Base-by-base conservation (phyloP, 1,140 invertebrate genomes). In the Tribolium madens region DNA sequence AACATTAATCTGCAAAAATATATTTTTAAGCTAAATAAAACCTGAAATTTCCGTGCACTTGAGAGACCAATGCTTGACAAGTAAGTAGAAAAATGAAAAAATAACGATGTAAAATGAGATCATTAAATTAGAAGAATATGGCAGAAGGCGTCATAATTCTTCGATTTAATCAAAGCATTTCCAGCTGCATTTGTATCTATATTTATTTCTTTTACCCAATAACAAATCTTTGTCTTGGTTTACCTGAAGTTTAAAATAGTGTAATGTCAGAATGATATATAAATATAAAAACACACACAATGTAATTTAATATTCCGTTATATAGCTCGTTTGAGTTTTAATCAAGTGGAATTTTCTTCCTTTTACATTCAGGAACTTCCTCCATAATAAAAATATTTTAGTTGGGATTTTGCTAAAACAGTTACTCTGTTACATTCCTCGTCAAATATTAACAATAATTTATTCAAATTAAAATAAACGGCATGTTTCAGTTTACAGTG, bases 1-100 rank as follows among this genome's bases (percentile, higher is more conserved):
- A 72, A 72, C 70, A 72, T 72, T 72, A 72, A 72, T 72, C 70
- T 52, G 50, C 42, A 48, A 14, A 70, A 72, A 72, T 31, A 72
- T 50, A 52, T 47, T 52, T 46, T 18, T 33, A 14, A 14, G 12
- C 69, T 50, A 50, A 72, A 72, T 72, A 72, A 72, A 71, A 72
- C 47, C 18, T 5, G 13, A 50, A n/a, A 48, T 71, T 71, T 48
- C 21, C 13, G 46, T 72, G 7, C 57, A 64, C 52, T 64, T 64
- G 12, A 2, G n/a, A 10, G 21, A 60, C 17, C 53, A 60, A 26
- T n/a, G n/a, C n/a, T 21, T 42, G 36, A 42, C 36, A 17, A 50
- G 46, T 14, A 50, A 50, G 5, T 50, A 50, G 13, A 14, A 14
- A 50, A 50, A 50, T 17, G n/a, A 50, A 14, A 47, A 47, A 47